Conservation (phyloP, 2,113 vertebrate species). For the Tachuris rubrigastra region DNA sequence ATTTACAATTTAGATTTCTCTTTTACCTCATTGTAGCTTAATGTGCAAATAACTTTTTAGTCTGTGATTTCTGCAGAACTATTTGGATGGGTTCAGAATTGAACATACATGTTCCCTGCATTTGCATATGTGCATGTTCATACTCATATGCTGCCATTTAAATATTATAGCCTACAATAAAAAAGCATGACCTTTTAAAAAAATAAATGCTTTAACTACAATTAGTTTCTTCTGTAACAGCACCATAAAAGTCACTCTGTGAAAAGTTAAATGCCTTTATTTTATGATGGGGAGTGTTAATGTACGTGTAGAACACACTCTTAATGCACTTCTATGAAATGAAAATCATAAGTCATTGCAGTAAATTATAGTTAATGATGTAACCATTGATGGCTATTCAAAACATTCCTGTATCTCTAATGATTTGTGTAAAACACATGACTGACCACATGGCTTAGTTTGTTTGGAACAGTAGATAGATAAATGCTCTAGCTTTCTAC, state of each 20-base stretch:
- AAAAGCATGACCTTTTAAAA: constrained; percentile 31
- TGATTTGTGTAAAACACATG: constrained; percentile 61
- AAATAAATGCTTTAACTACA: constrained; percentile 51
- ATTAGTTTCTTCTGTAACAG: constrained; percentile 53
- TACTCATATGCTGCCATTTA: neutral
- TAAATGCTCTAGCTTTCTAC: neutral
- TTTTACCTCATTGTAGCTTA: neutral
- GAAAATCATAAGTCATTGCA: constrained; percentile 42
- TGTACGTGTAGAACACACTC: constrained; percentile 59
- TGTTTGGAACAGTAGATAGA: neutral
- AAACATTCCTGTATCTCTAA: constrained; percentile 55
- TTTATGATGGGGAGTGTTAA: constrained; percentile 60
- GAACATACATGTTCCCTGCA: neutral
- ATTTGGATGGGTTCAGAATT: neutral
- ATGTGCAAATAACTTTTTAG: constrained; percentile 23
- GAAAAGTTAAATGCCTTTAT: constrained; percentile 56
- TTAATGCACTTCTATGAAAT: constrained; percentile 55
- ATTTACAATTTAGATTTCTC: constrained; percentile 67
- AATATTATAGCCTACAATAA: constrained; percentile 16
- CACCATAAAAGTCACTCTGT: constrained; percentile 55
- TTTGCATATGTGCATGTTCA: neutral
- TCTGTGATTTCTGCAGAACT: constrained; percentile 12
- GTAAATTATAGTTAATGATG: constrained; percentile 58
- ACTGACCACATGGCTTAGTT: constrained; percentile 41
- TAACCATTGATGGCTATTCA: constrained; percentile 49